These are phyloP conservation scores for Gadus macrocephalus DNA, from an alignment of 2,113 vertebrate species.

Conservation along the genomic window DNA sequence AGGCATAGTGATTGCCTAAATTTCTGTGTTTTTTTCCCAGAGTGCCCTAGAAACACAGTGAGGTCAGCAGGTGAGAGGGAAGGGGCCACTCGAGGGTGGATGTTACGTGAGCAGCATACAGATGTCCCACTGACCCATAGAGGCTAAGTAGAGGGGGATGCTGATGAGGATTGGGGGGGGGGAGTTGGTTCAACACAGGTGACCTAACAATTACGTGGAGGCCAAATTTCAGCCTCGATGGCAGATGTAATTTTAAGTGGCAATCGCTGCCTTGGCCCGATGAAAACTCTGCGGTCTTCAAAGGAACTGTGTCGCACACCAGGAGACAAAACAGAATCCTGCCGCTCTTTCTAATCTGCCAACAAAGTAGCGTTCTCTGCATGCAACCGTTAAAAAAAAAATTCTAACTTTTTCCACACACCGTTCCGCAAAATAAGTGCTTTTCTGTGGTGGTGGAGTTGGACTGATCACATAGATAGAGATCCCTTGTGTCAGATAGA, in stretches of 20 bases:
- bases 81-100: not conserved
- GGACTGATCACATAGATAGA: too few species aligned
- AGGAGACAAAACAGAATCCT: too few species aligned
- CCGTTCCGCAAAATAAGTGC: too few species aligned
- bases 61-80: slow-evolving; percentile 14
- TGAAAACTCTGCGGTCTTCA: too few species aligned
- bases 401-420: too few species aligned
- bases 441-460: too few species aligned
- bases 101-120: slow-evolving; percentile 21
- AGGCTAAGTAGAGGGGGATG: slow-evolving; percentile 15
- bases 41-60: slow-evolving; percentile 24
- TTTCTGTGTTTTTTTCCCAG: not conserved
- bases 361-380: too few species aligned
- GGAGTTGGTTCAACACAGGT: not conserved
- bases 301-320: too few species aligned
- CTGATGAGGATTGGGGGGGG: not conserved
- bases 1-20: not conserved
- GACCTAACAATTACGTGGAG: slow-evolving; percentile 15
- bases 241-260: not conserved
- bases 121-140: slow-evolving; percentile 49
- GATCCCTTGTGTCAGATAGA: too few species aligned
- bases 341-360: too few species aligned
- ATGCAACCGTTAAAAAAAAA: too few species aligned
- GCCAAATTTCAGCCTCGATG: not conserved
- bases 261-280: too few species aligned